phyloP scores from a whole-genome alignment of 2,797 vertebrate species.

The Varecia variegata region DNA sequence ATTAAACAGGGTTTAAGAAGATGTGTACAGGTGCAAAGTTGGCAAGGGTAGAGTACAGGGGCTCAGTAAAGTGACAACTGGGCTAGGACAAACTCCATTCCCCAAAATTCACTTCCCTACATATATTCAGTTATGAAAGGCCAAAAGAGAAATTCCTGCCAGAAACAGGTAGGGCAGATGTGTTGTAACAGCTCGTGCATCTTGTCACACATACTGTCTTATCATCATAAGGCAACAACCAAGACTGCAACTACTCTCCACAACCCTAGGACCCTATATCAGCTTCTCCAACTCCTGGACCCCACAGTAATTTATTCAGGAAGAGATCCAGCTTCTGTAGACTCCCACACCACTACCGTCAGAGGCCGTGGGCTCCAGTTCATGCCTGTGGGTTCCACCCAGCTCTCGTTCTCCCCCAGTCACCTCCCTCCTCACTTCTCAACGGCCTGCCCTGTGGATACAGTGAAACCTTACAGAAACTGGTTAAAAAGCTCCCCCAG shows the following conservation, averaged over 20 bases:
- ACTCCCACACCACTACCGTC: too few relatives aligned
- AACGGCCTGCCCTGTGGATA: background rate
- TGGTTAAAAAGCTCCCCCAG: background rate
- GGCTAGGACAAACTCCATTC: background rate
- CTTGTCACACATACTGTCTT: background rate
- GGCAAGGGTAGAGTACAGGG: background rate
- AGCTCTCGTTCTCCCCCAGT: background rate
- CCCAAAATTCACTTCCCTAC: background rate
- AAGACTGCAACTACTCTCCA: background rate
- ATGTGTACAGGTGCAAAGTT: background rate
- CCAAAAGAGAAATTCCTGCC: background rate
- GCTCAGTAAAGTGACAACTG: rapidly evolving
- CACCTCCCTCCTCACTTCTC: background rate
- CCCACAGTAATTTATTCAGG: rapidly evolving
- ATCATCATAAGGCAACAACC: background rate
- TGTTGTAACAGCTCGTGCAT: background rate
- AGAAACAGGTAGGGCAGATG: background rate
- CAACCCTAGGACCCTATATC: too few relatives aligned
- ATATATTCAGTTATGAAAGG: background rate
- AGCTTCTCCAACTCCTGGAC: background rate
- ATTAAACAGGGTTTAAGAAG: background rate
- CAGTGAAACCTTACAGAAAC: background rate
- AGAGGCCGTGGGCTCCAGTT: background rate
- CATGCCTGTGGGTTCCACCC: background rate
- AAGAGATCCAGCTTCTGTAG: background rate